A percentile compares a stretch with the other conserved stretches of the same genome.
Conservation (phyloP, 1,140 invertebrate genomes). For the Acromyrmex charruanus region DNA sequence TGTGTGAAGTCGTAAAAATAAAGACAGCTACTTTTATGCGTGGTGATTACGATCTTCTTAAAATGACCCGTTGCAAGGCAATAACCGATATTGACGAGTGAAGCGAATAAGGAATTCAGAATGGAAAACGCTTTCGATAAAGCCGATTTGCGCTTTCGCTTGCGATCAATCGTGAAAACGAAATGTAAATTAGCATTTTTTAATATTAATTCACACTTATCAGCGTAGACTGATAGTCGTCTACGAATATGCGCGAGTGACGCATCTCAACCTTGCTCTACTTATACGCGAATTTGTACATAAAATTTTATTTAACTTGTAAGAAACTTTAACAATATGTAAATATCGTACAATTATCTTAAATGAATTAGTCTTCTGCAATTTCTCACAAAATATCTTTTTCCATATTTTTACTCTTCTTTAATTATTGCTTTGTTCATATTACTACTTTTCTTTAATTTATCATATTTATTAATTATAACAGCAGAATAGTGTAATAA, state of each 20-base stretch:
- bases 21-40: not conserved
- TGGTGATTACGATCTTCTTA: conserved; percentile 16
- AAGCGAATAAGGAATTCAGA: not conserved
- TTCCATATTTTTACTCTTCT: conserved; percentile 7
- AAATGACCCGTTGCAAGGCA: conserved; percentile 13
- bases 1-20: conserved; percentile 47
- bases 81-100: conserved; percentile 2
- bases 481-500: not conserved
- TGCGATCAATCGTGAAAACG: not conserved
- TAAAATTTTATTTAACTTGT: conserved; percentile 42
- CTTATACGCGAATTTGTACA: conserved; percentile 46
- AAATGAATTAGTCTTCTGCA: not conserved
- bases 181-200: conserved; percentile 54
- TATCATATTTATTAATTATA: conserved; percentile 23
- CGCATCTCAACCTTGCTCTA: conserved; percentile 74
- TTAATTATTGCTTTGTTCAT: not conserved
- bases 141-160: conserved; percentile 25
- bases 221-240: conserved; percentile 36
- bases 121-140: conserved; percentile 14
- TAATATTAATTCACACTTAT: not conserved
- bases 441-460: no score
- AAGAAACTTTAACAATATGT: conserved; percentile 47
- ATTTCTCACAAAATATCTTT: not conserved
- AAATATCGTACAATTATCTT: not conserved
- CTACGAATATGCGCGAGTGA: not conserved